phyloP scores from a whole-genome alignment of 2,113 vertebrate genomes.

The Coryphaenoides rupestris region DNA sequence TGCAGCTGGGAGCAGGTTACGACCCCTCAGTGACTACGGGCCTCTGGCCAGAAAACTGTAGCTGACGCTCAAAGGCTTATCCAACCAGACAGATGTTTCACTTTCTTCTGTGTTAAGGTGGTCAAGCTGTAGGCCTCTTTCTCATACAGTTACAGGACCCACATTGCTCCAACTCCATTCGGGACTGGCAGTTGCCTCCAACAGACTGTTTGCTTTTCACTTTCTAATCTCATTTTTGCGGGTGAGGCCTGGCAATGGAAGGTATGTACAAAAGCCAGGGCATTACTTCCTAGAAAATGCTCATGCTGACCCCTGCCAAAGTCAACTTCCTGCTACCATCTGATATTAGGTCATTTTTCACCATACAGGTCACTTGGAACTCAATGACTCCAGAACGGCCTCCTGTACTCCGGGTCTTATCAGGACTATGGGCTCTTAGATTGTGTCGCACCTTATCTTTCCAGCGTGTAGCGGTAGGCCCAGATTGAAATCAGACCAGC shows the following conservation, averaged over 20 bases:
- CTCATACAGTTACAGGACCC: slow-evolving; percentile 6
- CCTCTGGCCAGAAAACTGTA: neutral
- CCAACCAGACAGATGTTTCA: neutral
- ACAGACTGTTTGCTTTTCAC: slow-evolving; percentile 33
- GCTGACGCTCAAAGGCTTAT: neutral
- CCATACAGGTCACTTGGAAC: slow-evolving; percentile 42
- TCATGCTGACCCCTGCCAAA: slow-evolving; percentile 54
- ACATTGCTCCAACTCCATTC: slow-evolving; percentile 8
- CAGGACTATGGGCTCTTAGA: slow-evolving; percentile 36
- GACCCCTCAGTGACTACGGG: slow-evolving; percentile 18
- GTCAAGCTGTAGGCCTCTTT: neutral
- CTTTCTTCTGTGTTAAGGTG: slow-evolving; percentile 11
- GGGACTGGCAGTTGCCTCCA: slow-evolving; percentile 16
- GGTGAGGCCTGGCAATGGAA: slow-evolving; percentile 20
- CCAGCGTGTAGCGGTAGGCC: slow-evolving; percentile 56
- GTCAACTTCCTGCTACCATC: slow-evolving; percentile 59
- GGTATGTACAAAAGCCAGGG: slow-evolving; percentile 29
- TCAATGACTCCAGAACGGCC: slow-evolving; percentile 38
- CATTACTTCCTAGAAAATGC: slow-evolving; percentile 40
- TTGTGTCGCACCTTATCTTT: slow-evolving; percentile 69
- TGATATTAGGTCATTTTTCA: slow-evolving; percentile 56
- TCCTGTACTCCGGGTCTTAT: slow-evolving; percentile 55
- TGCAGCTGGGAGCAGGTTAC: slow-evolving; percentile 16
- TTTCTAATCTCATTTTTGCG: slow-evolving; percentile 33
- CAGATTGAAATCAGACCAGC: slow-evolving; percentile 64